These are phyloP conservation scores for Falco novaeseelandiae DNA, from an alignment of 2,797 vertebrate genomes.

Conservation along the genomic window DNA sequence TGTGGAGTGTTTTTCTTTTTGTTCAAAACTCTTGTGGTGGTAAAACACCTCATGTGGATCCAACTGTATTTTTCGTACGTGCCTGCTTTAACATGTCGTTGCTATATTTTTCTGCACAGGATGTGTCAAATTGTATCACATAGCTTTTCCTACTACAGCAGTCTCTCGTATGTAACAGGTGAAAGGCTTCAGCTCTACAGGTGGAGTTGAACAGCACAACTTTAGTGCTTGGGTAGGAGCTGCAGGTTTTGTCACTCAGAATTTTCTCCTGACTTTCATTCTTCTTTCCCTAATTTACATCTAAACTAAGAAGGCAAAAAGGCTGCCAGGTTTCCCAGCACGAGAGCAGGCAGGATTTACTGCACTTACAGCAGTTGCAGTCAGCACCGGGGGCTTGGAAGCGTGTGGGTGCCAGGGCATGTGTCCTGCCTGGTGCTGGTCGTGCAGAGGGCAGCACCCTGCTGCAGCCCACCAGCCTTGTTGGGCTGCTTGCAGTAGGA, in stretches of 20 bases:
- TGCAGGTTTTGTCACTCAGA: neutral
- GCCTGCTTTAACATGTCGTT: neutral
- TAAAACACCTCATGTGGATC: neutral
- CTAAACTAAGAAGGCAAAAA: neutral
- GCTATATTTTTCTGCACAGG: neutral
- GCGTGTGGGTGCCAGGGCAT: fast-evolving
- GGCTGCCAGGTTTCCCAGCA: neutral
- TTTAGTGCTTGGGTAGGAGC: neutral
- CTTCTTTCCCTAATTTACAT: neutral
- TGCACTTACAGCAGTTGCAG: neutral
- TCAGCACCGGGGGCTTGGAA: neutral
- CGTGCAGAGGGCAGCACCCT: neutral
- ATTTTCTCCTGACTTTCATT: neutral
- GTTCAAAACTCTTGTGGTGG: neutral
- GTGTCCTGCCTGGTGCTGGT: neutral
- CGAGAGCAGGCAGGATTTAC: neutral
- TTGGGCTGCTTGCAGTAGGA: neutral
- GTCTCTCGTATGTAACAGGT: neutral
- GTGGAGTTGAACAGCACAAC: neutral
- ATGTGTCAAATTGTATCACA: fast-evolving
- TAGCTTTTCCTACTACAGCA: neutral
- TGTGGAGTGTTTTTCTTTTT: neutral
- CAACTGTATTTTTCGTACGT: neutral
- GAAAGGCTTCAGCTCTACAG: neutral
- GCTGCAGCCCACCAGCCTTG: neutral